These are phyloP conservation scores for Trichonephila inaurata DNA, from an alignment of 1,140 invertebrate genomes.

Conservation along the genomic window DNA sequence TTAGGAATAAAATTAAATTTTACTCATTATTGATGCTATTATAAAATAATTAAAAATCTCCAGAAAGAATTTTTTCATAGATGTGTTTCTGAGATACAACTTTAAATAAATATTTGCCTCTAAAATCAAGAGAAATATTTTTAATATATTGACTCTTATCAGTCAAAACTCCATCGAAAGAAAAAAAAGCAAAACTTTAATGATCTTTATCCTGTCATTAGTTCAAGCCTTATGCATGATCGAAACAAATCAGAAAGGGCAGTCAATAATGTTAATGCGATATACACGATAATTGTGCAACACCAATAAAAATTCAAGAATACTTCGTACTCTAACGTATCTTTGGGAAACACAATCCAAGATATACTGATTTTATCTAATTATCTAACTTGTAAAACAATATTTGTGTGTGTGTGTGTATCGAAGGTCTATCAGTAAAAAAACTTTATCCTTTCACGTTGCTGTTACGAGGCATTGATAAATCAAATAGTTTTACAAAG, in stretches of 20 bases:
- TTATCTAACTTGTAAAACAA: neutral
- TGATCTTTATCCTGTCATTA: too few species aligned
- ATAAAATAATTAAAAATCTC: too few species aligned
- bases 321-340: neutral
- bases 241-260: neutral
- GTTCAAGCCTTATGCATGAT: neutral
- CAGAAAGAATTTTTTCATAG: too few species aligned
- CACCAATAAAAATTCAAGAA: neutral
- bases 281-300: neutral
- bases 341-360: neutral
- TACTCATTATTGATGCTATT: too few species aligned
- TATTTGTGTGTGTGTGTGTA: neutral
- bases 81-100: too few species aligned
- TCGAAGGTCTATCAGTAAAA: neutral
- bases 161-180: too few species aligned
- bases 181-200: too few species aligned
- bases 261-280: neutral
- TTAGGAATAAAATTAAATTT: too few species aligned
- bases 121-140: too few species aligned
- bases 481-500: slow-evolving; percentile 3
- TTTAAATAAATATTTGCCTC: too few species aligned
- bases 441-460: neutral
- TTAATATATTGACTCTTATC: too few species aligned
- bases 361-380: neutral
- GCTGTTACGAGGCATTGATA: neutral